Evolutionary conservation across 1,140 invertebrate genomes (phyloP), one percentile per base, ranked within the genome.

Genomic region (Sminthurinus signatus): DNA sequence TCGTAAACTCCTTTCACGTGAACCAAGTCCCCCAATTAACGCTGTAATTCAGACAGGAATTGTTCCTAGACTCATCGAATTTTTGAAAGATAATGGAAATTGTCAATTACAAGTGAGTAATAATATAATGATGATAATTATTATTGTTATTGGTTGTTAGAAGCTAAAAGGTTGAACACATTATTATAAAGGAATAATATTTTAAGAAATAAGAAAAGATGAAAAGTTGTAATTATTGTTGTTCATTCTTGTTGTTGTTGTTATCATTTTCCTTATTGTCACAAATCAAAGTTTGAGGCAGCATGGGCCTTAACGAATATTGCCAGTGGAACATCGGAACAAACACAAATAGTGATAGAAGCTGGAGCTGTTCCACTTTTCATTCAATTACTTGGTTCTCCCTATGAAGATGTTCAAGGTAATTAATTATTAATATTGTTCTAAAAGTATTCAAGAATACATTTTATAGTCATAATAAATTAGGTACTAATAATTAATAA

Each of bases 271-370:
- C n/a, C n/a, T n/a, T n/a, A n/a, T n/a, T n/a, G n/a, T n/a, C n/a
- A n/a, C n/a, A 31, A 36, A 27, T 17, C 21, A 27, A 77, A 97
- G 88, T 98, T 98, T 81, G 95, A 98, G 81, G 93, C 95, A 61
- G 93, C 95, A 50, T 98, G 95, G 95, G 93, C 93, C 51, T 77
- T 98, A 65, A 98, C 95, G 55, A 98, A 98, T 78, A 96, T 98
- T 72, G 95, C 94, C 2, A 96, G 92, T 2, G 95, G 95, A n/a
- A 96, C 92, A 23, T 94, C 92, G 19, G 81, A 86, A 62, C 94
- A 98, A 78, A 98, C 95, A 2, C 82, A 86, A 60, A 87, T 91
- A 72, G 94, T 98, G 0, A 91, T 98, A 71, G 89, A 95, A 72
- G 90, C 91, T 36, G 92, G 92, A 48, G 94, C 93, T 28, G 91